Evolutionary conservation across 2,888 invertebrate genomes (phyloP), one percentile per base, ranked within the genome.

Genomic region (Tiphia femorata): DNA sequence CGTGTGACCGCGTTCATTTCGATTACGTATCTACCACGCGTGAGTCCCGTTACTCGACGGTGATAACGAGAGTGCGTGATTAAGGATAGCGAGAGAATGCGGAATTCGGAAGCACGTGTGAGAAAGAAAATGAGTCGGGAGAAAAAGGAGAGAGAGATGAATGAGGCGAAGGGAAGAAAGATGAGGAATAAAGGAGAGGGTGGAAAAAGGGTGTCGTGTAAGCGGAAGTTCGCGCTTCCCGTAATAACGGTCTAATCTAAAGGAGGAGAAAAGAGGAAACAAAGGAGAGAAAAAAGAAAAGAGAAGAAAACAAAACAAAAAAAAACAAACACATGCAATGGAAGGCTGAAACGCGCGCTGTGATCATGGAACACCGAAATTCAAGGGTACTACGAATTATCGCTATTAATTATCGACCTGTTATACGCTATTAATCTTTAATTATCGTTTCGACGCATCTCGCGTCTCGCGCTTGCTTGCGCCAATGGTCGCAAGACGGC

Each of bases 301-400:
- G 19, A 8, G 17, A 3, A 16, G 27, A 12, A 25, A 5, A 43
- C 12, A 42, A 33, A 30, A 19, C 20, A n/a, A 23, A 33, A 2
- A 49, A 12, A 23, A 23, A 41, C 20, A 23, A 41, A 1, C n/a
- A n/a, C n/a, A 63, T 57, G 54, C 62, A 66, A 69, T 66, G 66
- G 72, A 70, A 78, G 78, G 76, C 78, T 78, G 77, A 79, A 77
- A 75, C 72, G 72, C 70, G 75, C 70, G 78, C 78, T 79, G 79
- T 79, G 79, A 78, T 79, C 64, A 75, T 69, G 63, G 73, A 78
- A 79, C 78, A n/a, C n/a, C n/a, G n/a, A n/a, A n/a, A n/a, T n/a
- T n/a, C n/a, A n/a, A n/a, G n/a, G n/a, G n/a, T n/a, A n/a, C n/a
- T n/a, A n/a, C n/a, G n/a, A n/a, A n/a, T n/a, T n/a, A n/a, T n/a